Conservation (phyloP, 2,888 invertebrate genomes). For the Drosophila birchii region DNA sequence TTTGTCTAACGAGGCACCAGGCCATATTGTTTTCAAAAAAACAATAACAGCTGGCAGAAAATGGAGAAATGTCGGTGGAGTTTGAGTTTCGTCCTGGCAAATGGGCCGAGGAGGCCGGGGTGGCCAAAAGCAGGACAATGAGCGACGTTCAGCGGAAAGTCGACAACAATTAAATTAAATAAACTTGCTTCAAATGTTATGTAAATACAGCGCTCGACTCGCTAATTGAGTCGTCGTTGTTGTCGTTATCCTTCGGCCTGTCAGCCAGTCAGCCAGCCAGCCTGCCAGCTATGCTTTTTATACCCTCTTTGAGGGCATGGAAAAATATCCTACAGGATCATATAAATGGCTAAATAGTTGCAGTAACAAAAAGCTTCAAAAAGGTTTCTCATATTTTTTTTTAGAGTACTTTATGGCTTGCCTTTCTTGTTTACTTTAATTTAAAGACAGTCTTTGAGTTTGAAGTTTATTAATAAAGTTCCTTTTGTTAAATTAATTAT, state of each 20-base stretch:
- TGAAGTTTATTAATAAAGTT: background rate
- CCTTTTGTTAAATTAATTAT: background rate
- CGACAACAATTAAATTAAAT: constrained; percentile 70
- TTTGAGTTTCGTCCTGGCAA: constrained; percentile 8
- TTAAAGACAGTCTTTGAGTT: background rate
- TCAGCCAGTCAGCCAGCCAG: background rate
- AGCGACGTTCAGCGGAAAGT: constrained; percentile 32
- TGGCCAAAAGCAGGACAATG: constrained; percentile 16
- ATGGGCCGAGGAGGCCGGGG: constrained; percentile 1
- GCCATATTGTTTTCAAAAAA: constrained; percentile 64
- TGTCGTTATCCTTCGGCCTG: constrained; percentile 33
- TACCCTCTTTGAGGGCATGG: background rate
- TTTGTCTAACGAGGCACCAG: constrained; percentile 65
- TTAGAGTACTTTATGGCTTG: background rate
- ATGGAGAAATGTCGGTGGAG: constrained; percentile 13
- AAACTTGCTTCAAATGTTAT: constrained; percentile 71
- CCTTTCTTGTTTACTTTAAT: background rate
- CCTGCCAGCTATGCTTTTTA: background rate
- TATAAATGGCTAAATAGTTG: background rate
- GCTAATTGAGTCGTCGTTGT: constrained; percentile 70
- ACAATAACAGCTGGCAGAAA: constrained; percentile 31
- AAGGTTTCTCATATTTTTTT: background rate
- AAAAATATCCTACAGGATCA: constrained; percentile 1
- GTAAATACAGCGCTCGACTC: constrained; percentile 63
- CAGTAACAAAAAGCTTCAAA: background rate